These are phyloP conservation scores for Sphenodon punctatus DNA, from an alignment of 2,797 vertebrate species.

Conservation along the genomic window DNA sequence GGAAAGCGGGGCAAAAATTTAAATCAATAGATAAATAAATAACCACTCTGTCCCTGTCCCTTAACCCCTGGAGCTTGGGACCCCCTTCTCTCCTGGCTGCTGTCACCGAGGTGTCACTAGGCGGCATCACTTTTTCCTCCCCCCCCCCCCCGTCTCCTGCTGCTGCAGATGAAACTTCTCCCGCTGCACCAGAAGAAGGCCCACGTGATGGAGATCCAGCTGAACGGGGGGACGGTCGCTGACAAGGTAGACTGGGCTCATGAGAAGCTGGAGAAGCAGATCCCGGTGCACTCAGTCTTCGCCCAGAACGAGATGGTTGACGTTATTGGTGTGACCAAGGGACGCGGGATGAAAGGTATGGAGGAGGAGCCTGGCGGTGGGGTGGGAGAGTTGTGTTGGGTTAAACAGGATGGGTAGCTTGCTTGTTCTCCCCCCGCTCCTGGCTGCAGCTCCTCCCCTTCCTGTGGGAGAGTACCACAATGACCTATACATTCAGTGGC, in stretches of 20 bases:
- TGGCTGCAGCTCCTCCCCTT: too few species aligned
- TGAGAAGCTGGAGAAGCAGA: slow-evolving; percentile 88
- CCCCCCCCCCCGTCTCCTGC: background rate
- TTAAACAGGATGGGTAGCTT: too few species aligned
- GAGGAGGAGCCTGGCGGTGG: background rate
- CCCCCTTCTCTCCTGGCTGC: too few species aligned
- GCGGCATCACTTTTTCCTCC: too few species aligned
- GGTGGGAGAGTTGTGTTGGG: too few species aligned
- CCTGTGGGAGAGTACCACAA: too few species aligned
- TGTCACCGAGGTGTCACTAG: background rate
- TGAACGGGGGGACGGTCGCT: slow-evolving; percentile 87
- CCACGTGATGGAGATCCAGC: slow-evolving; percentile 93
- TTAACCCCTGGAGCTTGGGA: background rate
- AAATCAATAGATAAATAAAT: too few species aligned
- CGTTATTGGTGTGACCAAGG: slow-evolving; percentile 91
- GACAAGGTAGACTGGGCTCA: slow-evolving; percentile 94
- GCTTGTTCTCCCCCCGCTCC: too few species aligned
- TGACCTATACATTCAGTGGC: too few species aligned
- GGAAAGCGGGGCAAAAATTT: too few species aligned
- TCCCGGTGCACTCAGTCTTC: slow-evolving; percentile 85
- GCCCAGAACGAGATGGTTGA: slow-evolving; percentile 91
- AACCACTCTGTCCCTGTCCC: too few species aligned
- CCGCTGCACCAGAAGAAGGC: slow-evolving; percentile 91
- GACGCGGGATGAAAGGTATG: slow-evolving; percentile 91
- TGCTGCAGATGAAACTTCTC: slow-evolving; percentile 86